Evolutionary conservation across 2,888 invertebrate species (phyloP).

Genomic region (Cephalotes varians): DNA sequence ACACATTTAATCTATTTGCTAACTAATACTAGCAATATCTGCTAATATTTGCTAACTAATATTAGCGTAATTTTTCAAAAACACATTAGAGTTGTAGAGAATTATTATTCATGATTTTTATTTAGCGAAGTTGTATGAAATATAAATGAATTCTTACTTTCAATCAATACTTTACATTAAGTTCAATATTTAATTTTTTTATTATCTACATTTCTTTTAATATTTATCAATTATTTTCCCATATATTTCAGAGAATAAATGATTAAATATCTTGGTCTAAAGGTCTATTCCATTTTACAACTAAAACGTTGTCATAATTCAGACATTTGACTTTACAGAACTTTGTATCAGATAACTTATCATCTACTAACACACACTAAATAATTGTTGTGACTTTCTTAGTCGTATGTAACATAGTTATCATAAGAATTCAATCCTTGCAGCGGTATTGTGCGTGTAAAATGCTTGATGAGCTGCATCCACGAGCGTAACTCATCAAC

Average conservation of each 20-base stretch:
- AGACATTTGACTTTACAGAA: not conserved
- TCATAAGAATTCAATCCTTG: slow-evolving; percentile 11
- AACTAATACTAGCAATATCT: too few relatives aligned
- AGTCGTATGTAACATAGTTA: slow-evolving; percentile 12
- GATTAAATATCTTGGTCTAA: not conserved
- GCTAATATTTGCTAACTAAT: not conserved
- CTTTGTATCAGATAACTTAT: not conserved
- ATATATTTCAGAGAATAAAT: not conserved
- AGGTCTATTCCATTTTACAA: not conserved
- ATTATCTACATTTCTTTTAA: not conserved
- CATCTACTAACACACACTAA: not conserved
- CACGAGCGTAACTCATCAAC: slow-evolving; percentile 29
- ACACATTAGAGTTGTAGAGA: not conserved
- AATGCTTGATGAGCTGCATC: slow-evolving; percentile 27
- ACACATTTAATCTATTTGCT: not conserved
- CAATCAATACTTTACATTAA: not conserved
- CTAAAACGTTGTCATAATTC: not conserved
- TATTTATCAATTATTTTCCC: not conserved
- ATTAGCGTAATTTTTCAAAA: not conserved
- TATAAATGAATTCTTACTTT: not conserved
- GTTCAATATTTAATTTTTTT: not conserved
- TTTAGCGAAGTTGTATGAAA: not conserved
- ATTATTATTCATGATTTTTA: not conserved
- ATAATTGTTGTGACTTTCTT: not conserved
- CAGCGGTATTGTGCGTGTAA: slow-evolving; percentile 39